phyloP scores from a whole-genome alignment of 2,113 vertebrate species.

The Pelodiscus sinensis region DNA sequence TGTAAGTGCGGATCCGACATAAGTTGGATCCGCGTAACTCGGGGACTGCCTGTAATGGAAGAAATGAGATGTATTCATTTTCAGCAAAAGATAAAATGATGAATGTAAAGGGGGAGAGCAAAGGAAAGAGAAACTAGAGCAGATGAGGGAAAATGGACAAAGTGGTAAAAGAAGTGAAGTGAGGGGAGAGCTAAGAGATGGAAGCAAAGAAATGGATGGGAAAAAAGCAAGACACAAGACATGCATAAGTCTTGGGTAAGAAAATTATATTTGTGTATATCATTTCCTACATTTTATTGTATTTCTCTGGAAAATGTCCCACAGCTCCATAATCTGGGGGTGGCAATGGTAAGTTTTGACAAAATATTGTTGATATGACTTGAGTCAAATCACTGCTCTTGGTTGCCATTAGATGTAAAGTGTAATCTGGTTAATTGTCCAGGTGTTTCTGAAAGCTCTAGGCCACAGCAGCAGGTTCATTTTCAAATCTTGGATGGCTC shows the following conservation, averaged over 20 bases:
- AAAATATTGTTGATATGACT: conserved; percentile 50
- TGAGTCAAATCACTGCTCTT: conserved; percentile 27
- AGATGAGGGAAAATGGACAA: not conserved
- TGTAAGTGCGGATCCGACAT: too few relatives aligned
- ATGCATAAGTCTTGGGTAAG: conserved; percentile 66
- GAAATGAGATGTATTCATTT: not conserved
- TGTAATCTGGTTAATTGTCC: conserved; percentile 44
- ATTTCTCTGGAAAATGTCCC: conserved; percentile 69
- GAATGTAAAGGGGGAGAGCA: not conserved
- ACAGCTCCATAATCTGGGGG: conserved; percentile 61
- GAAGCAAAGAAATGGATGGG: conserved; percentile 9
- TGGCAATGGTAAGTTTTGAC: conserved; percentile 53
- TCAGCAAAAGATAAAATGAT: not conserved
- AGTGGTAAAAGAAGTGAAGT: conserved; percentile 15
- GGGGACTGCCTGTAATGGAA: not conserved
- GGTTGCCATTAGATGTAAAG: conserved; percentile 52
- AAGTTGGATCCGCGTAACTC: too few relatives aligned
- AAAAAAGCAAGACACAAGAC: conserved; percentile 34
- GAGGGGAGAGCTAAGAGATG: conserved; percentile 14
- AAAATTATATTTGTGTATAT: conserved; percentile 72
- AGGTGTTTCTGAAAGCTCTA: conserved; percentile 46
- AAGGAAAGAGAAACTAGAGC: not conserved
- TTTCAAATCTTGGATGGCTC: conserved; percentile 43
- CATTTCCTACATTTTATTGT: conserved; percentile 75
- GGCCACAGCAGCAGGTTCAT: conserved; percentile 26